phyloP scores from a whole-genome alignment of 2,113 vertebrate species.

The Lethenteron camtschaticum region DNA sequence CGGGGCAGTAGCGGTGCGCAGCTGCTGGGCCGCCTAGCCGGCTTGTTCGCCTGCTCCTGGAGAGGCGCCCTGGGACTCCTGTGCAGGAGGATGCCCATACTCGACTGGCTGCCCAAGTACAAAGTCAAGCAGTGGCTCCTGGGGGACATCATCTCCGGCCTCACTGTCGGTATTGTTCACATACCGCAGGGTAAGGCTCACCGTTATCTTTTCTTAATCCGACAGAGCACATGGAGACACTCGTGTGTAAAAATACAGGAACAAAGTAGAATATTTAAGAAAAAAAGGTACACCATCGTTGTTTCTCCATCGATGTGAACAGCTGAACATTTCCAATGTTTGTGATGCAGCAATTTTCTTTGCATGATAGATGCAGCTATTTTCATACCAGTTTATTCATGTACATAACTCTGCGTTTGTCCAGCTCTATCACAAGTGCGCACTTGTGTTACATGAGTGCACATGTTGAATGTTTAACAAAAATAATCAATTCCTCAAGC shows the following conservation, averaged over 20 bases:
- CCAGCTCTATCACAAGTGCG: too few relatives aligned
- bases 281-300: too few relatives aligned
- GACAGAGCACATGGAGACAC: conserved; percentile 7
- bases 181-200: conserved; percentile 46
- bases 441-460: too few relatives aligned
- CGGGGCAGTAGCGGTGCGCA: conserved; percentile 91
- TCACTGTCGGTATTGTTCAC: conserved; percentile 62
- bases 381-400: too few relatives aligned
- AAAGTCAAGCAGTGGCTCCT: conserved; percentile 45
- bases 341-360: too few relatives aligned
- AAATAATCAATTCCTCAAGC: too few relatives aligned
- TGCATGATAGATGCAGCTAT: too few relatives aligned
- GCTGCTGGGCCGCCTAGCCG: conserved; percentile 71
- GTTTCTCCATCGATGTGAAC: too few relatives aligned
- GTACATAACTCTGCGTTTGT: too few relatives aligned
- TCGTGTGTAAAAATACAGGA: not conserved
- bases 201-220: too few relatives aligned
- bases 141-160: conserved; percentile 45
- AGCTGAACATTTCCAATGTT: too few relatives aligned
- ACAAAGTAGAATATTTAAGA: not conserved
- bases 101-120: conserved; percentile 50
- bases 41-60: conserved; percentile 37
- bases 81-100: conserved; percentile 33
- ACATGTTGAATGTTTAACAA: too few relatives aligned
- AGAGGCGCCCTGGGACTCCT: conserved; percentile 28